phyloP scores from a whole-genome alignment of 2,113 vertebrate species.

The Boleophthalmus pectinirostris region DNA sequence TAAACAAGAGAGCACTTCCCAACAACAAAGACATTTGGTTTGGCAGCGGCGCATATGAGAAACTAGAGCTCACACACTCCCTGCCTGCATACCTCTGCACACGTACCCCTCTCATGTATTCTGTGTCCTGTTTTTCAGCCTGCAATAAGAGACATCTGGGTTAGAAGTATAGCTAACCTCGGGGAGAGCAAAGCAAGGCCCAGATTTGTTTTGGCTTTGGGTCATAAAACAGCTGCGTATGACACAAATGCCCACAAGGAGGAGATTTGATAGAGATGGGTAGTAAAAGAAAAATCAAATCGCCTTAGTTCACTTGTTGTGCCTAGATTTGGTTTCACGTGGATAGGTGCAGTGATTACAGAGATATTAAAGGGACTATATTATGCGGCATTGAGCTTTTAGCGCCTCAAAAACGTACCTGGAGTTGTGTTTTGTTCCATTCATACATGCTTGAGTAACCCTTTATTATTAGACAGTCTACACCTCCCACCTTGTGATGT shows the following conservation, averaged over 20 bases:
- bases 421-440: too few relatives aligned
- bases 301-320: neutral
- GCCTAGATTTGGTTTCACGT: neutral
- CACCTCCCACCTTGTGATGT: too few relatives aligned
- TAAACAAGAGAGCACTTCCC: conserved; percentile 52
- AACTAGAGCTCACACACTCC: conserved; percentile 43
- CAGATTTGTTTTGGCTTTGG: conserved; percentile 34
- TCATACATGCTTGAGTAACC: too few relatives aligned
- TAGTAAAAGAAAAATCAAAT: neutral
- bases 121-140: conserved; percentile 52
- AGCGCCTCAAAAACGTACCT: too few relatives aligned
- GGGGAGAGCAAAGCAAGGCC: neutral
- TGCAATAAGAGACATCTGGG: conserved; percentile 51
- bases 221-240: conserved; percentile 15
- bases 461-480: too few relatives aligned
- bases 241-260: conserved; percentile 25
- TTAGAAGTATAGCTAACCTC: conserved; percentile 7
- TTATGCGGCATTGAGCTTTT: too few relatives aligned
- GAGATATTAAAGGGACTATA: too few relatives aligned
- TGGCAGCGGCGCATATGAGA: conserved; percentile 63
- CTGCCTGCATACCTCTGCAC: conserved; percentile 49
- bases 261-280: conserved; percentile 11
- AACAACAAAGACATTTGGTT: conserved; percentile 72
- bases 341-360: neutral
- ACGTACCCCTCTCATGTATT: conserved; percentile 28